Conservation (phyloP, 2,888 invertebrate genomes). For the Tachina grossa region DNA sequence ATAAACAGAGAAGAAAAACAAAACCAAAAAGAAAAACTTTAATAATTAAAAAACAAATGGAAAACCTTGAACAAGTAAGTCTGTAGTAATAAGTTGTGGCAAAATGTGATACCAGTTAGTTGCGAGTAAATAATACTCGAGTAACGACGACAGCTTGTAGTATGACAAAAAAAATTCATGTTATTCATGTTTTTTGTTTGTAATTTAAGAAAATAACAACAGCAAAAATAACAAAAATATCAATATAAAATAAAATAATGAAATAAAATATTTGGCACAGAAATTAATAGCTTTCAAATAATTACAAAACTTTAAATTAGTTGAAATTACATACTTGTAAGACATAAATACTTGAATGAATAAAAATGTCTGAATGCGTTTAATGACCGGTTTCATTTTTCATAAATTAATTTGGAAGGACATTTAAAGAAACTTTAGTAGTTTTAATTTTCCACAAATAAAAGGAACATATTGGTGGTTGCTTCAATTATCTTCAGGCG, state of each 20-base stretch:
- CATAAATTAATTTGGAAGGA: slow-evolving; percentile 44
- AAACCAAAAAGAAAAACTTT: slow-evolving; percentile 12
- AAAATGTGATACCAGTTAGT: slow-evolving; percentile 50
- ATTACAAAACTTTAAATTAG: slow-evolving; percentile 61
- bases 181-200: slow-evolving; percentile 56
- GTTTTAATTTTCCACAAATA: background rate
- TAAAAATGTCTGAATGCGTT: slow-evolving; percentile 20
- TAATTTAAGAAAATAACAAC: slow-evolving; percentile 54
- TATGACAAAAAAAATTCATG: slow-evolving; percentile 55
- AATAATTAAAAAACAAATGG: slow-evolving; percentile 43
- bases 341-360: slow-evolving; percentile 3
- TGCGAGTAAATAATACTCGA: slow-evolving; percentile 11
- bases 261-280: slow-evolving; percentile 36
- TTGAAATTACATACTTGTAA: slow-evolving; percentile 44
- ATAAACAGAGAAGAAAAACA: slow-evolving; percentile 8
- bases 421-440: background rate
- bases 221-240: background rate
- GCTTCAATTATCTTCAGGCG: too few species aligned
- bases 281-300: slow-evolving; percentile 57
- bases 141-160: slow-evolving; percentile 22
- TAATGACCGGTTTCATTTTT: slow-evolving; percentile 36
- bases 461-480: background rate
- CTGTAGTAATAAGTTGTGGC: slow-evolving; percentile 47
- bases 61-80: slow-evolving; percentile 58
- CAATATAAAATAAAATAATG: background rate